Conservation (phyloP, 2,113 vertebrate species). For the Rhagologus leucostigma region DNA sequence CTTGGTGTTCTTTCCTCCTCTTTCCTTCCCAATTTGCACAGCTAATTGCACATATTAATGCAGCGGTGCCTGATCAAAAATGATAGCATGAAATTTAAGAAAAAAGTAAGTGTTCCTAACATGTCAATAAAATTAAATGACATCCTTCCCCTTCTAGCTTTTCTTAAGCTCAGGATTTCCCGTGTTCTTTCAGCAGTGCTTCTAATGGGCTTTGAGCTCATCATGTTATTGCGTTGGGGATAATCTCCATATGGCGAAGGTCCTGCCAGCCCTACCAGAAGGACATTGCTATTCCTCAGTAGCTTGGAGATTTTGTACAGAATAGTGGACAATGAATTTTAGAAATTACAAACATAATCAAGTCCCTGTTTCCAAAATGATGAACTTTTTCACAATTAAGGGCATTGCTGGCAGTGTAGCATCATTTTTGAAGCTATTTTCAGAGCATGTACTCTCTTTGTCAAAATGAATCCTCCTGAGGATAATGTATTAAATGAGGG, state of each 20-base stretch:
- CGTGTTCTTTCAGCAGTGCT: not conserved
- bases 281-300: not conserved
- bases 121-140: not conserved
- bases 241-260: constrained; percentile 28
- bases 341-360: not conserved
- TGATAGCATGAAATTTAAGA: not conserved
- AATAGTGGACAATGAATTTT: not conserved
- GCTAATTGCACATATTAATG: not conserved
- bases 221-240: not conserved
- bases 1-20: not conserved
- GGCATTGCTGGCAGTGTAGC: not conserved
- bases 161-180: constrained; percentile 36
- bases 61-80: not conserved
- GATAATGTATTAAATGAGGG: not conserved
- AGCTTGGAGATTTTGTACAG: not conserved
- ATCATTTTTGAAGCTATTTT: not conserved
- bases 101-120: not conserved
- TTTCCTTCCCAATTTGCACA: not conserved
- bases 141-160: not conserved
- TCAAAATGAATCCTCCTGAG: not conserved
- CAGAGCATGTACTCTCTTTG: not conserved
- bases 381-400: not conserved
- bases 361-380: not conserved
- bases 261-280: not conserved
- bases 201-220: constrained; percentile 12